Conservation (phyloP, 1,140 invertebrate species). For the Neodiprion virginianus region DNA sequence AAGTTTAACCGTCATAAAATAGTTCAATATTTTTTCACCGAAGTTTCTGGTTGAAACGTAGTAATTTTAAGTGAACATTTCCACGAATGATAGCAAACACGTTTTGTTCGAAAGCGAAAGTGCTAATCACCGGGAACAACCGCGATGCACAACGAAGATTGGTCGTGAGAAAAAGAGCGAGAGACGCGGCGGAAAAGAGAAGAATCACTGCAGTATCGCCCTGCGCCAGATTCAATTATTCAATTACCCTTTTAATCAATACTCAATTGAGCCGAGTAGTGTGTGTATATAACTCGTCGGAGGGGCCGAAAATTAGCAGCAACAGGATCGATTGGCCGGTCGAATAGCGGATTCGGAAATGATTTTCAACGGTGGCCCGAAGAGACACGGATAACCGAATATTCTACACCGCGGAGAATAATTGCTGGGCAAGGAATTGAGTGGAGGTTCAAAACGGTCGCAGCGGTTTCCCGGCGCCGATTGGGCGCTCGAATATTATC, state of each 20-base stretch:
- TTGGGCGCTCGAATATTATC: no score
- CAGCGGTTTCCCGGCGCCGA: no score
- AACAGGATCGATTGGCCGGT: not conserved
- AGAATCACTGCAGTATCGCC: not conserved
- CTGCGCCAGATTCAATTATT: not conserved
- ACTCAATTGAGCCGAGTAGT: not conserved
- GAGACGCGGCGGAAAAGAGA: not conserved
- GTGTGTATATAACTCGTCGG: not conserved
- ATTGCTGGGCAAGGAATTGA: not conserved
- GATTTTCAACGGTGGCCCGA: not conserved
- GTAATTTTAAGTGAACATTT: no score
- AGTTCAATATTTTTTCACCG: no score
- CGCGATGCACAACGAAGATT: no score
- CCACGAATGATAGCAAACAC: no score
- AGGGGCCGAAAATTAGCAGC: not conserved
- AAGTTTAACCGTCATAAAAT: no score
- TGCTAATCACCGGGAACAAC: no score
- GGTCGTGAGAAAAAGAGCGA: no score
- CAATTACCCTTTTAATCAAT: slow-evolving; percentile 4
- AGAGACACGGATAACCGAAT: not conserved
- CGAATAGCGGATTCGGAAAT: not conserved
- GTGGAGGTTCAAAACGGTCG: not conserved
- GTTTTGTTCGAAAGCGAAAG: no score
- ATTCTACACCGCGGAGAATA: not conserved
- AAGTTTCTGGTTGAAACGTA: no score